phyloP scores from a whole-genome alignment of 2,113 vertebrate genomes.

The Misgurnus anguillicaudatus region DNA sequence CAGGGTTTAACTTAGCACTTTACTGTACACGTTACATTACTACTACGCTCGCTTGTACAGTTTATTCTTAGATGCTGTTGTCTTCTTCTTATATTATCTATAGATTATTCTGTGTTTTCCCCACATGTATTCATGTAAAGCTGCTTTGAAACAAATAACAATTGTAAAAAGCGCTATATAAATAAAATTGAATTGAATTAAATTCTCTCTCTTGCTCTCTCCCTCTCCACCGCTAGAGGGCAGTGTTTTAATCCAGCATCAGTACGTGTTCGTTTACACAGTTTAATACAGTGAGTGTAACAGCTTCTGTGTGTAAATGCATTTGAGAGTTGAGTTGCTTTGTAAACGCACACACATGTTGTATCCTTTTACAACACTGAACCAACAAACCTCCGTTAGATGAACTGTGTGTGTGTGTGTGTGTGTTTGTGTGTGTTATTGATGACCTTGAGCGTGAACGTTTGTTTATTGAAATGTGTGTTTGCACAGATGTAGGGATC shows the following conservation, averaged over 20 bases:
- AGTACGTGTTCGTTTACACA: neutral
- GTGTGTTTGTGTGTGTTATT: neutral
- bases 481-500: neutral
- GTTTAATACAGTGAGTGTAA: neutral
- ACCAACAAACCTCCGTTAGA: neutral
- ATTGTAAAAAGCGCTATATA: too few relatives aligned
- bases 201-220: slow-evolving; percentile 34
- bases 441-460: slow-evolving; percentile 17
- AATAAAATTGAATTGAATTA: too few relatives aligned
- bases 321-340: neutral
- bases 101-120: too few relatives aligned
- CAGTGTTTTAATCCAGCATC: neutral
- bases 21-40: too few relatives aligned
- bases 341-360: neutral
- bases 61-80: too few relatives aligned
- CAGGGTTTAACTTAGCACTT: too few relatives aligned
- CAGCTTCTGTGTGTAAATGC: neutral
- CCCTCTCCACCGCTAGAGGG: slow-evolving; percentile 34
- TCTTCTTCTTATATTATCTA: too few relatives aligned
- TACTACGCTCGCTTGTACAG: too few relatives aligned
- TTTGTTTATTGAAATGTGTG: slow-evolving; percentile 33
- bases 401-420: neutral
- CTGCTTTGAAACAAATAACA: too few relatives aligned
- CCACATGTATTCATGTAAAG: too few relatives aligned
- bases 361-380: neutral